Evolutionary conservation across 2,797 vertebrate genomes (phyloP).

Genomic region (Borostomias antarcticus): DNA sequence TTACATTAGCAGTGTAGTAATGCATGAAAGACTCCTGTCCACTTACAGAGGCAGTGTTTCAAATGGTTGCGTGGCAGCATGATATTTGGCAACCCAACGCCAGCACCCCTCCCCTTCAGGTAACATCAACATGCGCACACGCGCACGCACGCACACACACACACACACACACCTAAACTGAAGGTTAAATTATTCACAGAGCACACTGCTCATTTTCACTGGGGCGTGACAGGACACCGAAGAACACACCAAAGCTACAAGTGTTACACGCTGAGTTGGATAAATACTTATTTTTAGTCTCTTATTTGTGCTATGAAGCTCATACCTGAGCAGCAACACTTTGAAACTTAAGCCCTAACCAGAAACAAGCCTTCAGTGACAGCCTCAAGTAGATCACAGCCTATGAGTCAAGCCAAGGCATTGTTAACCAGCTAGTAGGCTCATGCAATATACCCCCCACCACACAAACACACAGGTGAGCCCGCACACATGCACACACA

Average conservation of each 20-base stretch:
- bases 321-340: not conserved
- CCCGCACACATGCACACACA: not conserved
- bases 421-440: no score
- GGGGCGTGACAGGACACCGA: not conserved
- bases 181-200: constrained; percentile 39
- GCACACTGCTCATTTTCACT: constrained; percentile 13
- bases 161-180: constrained; percentile 31
- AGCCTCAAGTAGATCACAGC: not conserved
- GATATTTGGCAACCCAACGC: not conserved
- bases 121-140: constrained; percentile 22
- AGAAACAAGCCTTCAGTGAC: not conserved
- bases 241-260: not conserved
- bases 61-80: not conserved
- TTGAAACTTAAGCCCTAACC: not conserved
- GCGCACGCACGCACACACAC: no score
- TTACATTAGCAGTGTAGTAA: not conserved
- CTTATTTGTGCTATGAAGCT: not conserved
- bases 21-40: no score
- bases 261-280: not conserved
- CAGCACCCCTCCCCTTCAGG: constrained; percentile 1
- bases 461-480: not conserved
- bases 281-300: not conserved
- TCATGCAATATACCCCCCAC: no score
- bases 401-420: not conserved
- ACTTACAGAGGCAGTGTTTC: not conserved